Evolutionary conservation across 2,888 invertebrate genomes (phyloP).

Genomic region (Myopa tessellatipennis): DNA sequence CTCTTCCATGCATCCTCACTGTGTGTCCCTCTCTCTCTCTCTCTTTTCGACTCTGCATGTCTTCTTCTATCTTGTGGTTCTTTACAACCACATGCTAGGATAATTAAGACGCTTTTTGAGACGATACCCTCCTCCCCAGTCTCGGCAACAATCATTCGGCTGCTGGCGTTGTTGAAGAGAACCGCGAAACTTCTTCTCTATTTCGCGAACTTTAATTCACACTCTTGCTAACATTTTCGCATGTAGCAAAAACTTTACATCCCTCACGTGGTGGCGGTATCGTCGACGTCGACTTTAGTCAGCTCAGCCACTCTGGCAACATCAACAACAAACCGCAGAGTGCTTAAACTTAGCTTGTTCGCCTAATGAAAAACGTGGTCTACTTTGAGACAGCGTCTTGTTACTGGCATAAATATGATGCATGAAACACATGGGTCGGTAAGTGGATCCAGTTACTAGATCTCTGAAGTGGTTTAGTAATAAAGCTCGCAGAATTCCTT

Average conservation of each 20-base stretch:
- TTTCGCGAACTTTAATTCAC: neutral
- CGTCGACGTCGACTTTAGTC: neutral
- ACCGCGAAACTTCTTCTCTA: neutral
- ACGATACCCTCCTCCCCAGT: neutral
- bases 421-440: no score
- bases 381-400: neutral
- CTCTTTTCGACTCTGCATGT: neutral
- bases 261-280: neutral
- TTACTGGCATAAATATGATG: no score
- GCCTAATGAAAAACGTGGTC: constrained; percentile 33
- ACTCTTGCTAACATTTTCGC: neutral
- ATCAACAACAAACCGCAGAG: constrained; percentile 23
- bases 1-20: neutral
- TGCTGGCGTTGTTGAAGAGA: neutral
- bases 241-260: neutral
- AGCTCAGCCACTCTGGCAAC: neutral
- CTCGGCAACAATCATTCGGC: neutral
- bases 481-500: no score
- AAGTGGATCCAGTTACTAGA: no score
- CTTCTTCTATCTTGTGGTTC: neutral
- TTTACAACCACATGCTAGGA: constrained; percentile 19
- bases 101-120: constrained; percentile 45
- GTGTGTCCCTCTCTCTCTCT: neutral
- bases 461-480: no score
- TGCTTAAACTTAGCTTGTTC: constrained; percentile 25